Evolutionary conservation across 2,888 invertebrate genomes (phyloP).

Genomic region (Eupeodes luniger): DNA sequence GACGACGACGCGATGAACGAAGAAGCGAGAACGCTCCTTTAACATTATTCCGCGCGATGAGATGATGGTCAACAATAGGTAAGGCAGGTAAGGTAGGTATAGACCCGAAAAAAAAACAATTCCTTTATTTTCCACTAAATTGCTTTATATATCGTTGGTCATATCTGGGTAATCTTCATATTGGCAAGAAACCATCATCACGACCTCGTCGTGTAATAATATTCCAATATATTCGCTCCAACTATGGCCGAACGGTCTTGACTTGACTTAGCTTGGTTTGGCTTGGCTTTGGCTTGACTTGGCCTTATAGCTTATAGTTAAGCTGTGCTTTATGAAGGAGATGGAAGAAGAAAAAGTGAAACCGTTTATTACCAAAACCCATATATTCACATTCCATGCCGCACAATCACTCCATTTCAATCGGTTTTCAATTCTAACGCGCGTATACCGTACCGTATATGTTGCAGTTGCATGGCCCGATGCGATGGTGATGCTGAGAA

Average conservation of each 20-base stretch:
- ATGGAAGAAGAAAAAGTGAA: constrained; percentile 62
- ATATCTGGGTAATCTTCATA: constrained; percentile 62
- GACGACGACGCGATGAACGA: background rate
- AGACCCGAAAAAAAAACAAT: constrained; percentile 57
- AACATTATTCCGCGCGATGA: constrained; percentile 12
- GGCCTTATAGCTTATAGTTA: background rate
- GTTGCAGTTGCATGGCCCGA: too few species aligned
- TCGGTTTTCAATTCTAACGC: constrained; percentile 75
- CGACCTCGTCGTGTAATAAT: constrained; percentile 76
- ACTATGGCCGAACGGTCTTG: constrained; percentile 34
- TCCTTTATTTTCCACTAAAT: constrained; percentile 72
- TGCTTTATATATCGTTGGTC: constrained; percentile 70
- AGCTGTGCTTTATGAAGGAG: constrained; percentile 7
- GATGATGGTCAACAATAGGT: constrained; percentile 52
- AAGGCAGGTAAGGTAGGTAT: background rate
- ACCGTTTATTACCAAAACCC: constrained; percentile 76
- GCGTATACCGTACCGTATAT: constrained; percentile 23
- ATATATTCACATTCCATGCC: constrained; percentile 74
- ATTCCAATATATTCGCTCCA: constrained; percentile 71
- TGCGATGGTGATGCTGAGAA: too few species aligned
- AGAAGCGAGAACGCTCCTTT: constrained; percentile 35
- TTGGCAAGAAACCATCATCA: constrained; percentile 69
- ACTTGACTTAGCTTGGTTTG: constrained; percentile 36
- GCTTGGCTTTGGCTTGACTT: constrained; percentile 8
- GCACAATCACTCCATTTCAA: constrained; percentile 75